phyloP scores from a whole-genome alignment of 2,888 invertebrate species.

The Pinctada fucata region DNA sequence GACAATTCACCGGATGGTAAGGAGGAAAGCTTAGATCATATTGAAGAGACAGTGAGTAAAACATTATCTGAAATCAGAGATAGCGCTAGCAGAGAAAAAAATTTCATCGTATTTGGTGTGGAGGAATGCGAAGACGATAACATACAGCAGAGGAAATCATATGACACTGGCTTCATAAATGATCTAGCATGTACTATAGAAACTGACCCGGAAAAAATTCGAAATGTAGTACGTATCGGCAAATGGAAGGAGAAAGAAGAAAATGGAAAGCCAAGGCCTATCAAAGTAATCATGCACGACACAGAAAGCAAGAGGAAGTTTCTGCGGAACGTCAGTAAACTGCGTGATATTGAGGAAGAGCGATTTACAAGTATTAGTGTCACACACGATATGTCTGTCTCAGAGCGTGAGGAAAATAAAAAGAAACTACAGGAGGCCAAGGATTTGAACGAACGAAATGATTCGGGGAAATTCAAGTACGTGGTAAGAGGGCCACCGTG shows the following conservation, averaged over 20 bases:
- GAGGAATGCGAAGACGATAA: neutral
- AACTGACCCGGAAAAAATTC: too few relatives aligned
- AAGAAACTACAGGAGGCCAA: neutral
- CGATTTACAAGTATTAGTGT: conserved; percentile 4
- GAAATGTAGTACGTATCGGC: too few relatives aligned
- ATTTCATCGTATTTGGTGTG: neutral
- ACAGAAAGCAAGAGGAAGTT: neutral
- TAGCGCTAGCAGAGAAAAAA: neutral
- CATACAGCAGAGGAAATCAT: too few relatives aligned
- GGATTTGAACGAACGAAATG: conserved; percentile 2
- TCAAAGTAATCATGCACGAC: conserved; percentile 5
- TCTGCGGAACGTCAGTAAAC: conserved; percentile 1
- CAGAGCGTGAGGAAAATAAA: conserved; percentile 9
- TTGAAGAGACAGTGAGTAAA: too few relatives aligned
- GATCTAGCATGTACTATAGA: too few relatives aligned
- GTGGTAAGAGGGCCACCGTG: conserved; percentile 1
- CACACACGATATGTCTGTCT: conserved; percentile 6
- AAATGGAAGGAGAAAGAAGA: too few relatives aligned
- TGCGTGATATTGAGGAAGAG: too few relatives aligned
- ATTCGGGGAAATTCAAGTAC: neutral
- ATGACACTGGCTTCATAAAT: too few relatives aligned
- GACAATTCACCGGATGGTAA: too few relatives aligned
- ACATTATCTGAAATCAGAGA: conserved; percentile 2
- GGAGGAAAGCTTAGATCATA: too few relatives aligned
- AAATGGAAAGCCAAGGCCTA: neutral